Conservation (phyloP, 2,888 invertebrate genomes). For the Andrena marginata region DNA sequence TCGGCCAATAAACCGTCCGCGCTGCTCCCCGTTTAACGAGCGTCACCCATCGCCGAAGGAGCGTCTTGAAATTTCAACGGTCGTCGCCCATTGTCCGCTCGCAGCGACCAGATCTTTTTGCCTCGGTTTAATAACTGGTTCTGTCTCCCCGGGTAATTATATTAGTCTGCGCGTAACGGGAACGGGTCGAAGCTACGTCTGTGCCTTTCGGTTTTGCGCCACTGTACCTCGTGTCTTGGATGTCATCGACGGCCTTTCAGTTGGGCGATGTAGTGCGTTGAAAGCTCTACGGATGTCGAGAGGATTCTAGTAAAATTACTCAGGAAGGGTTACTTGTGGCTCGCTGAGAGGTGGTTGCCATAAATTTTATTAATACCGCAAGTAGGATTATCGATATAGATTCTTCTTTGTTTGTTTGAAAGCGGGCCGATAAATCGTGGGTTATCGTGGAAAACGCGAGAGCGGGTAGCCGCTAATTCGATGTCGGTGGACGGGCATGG, state of each 20-base stretch:
- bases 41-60: conserved; percentile 12
- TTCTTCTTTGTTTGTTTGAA: too few relatives aligned
- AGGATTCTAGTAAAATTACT: too few relatives aligned
- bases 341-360: too few relatives aligned
- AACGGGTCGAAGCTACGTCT: conserved; percentile 11
- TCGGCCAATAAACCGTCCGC: conserved; percentile 43
- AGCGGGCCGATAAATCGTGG: conserved; percentile 40
- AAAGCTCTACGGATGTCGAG: too few relatives aligned
- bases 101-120: conserved; percentile 6
- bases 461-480: conserved; percentile 34
- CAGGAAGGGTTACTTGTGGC: too few relatives aligned
- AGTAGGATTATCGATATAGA: too few relatives aligned
- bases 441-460: conserved; percentile 35
- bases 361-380: too few relatives aligned
- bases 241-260: too few relatives aligned
- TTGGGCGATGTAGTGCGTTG: too few relatives aligned
- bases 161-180: conserved; percentile 48
- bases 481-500: conserved; percentile 24
- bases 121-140: conserved; percentile 44
- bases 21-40: conserved; percentile 22
- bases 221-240: background rate
- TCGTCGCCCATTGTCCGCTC: background rate
- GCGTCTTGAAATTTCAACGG: conserved; percentile 23
- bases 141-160: conserved; percentile 45
- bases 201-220: conserved; percentile 11